Evolutionary conservation across 2,113 vertebrate genomes (phyloP).

Genomic region (Rhabdornis inornatus): DNA sequence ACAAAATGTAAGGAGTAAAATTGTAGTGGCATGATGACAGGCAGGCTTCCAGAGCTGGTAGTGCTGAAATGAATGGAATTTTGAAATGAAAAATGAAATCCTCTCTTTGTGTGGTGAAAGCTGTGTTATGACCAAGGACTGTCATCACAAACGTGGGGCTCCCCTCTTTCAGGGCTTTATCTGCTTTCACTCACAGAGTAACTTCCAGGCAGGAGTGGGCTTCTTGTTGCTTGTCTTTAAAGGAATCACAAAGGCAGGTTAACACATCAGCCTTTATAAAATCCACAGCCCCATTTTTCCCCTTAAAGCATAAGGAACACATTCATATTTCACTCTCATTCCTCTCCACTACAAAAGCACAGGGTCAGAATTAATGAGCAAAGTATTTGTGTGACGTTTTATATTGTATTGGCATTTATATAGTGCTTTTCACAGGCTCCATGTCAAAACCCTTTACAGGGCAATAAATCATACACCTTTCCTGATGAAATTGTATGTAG

Average conservation of each 20-base stretch:
- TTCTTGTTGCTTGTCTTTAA: not conserved
- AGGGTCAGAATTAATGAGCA: conserved; percentile 50
- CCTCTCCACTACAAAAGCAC: conserved; percentile 20
- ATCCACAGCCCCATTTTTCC: conserved; percentile 37
- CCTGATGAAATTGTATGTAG: conserved; percentile 43
- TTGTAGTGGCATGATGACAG: not conserved
- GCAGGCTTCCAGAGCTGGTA: not conserved
- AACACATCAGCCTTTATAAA: conserved; percentile 33
- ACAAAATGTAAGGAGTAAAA: not conserved
- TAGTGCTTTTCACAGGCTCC: conserved; percentile 59
- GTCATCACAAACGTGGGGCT: not conserved
- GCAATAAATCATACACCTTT: conserved; percentile 50
- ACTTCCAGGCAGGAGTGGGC: not conserved
- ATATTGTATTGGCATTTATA: conserved; percentile 62
- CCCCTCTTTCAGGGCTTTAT: not conserved
- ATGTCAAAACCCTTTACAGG: conserved; percentile 56
- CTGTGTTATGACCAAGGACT: not conserved
- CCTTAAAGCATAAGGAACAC: conserved; percentile 26
- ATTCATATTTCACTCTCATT: conserved; percentile 41
- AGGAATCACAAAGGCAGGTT: not conserved
- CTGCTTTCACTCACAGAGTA: not conserved
- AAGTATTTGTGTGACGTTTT: conserved; percentile 54
- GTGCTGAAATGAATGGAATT: not conserved
- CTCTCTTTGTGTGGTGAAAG: not conserved
- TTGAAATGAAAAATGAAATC: not conserved